A percentile compares a stretch with the other conserved stretches of the same genome.
Evolutionary conservation across 2,888 invertebrate species (phyloP).

Genomic region (Drosophila ezoana): DNA sequence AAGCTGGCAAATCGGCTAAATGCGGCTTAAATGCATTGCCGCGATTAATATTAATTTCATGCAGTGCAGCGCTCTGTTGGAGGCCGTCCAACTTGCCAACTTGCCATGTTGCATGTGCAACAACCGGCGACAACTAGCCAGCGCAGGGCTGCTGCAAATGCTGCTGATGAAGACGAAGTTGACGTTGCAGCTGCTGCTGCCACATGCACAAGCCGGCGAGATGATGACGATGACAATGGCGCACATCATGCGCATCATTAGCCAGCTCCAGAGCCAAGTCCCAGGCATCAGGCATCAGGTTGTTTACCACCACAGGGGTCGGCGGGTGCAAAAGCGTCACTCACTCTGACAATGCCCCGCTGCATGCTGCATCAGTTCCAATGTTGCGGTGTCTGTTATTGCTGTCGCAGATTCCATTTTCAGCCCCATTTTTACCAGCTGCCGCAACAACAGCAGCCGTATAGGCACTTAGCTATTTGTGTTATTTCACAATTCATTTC

Average conservation of each 20-base stretch:
- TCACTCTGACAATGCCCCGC: conserved; percentile 44
- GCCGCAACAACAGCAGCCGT: not conserved
- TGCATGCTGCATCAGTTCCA: conserved; percentile 11
- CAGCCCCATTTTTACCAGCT: conserved; percentile 1
- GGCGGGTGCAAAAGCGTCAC: conserved; percentile 24
- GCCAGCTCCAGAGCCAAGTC: conserved; percentile 52
- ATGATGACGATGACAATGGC: conserved; percentile 60
- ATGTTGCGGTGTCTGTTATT: conserved; percentile 5
- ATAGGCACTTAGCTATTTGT: conserved; percentile 12
- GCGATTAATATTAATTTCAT: conserved; percentile 79
- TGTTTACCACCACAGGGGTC: conserved; percentile 4
- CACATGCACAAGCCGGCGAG: conserved; percentile 51
- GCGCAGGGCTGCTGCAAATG: conserved; percentile 15
- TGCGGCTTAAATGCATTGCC: conserved; percentile 78
- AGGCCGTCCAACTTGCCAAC: conserved; percentile 62
- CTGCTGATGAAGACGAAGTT: conserved; percentile 57
- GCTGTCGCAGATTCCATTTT: conserved; percentile 39
- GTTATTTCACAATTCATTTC: conserved; percentile 16
- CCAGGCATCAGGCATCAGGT: conserved; percentile 29
- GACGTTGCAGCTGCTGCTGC: conserved; percentile 35
- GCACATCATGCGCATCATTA: conserved; percentile 80
- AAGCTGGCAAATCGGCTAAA: conserved; percentile 72
- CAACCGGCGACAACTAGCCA: conserved; percentile 44
- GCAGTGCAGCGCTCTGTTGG: conserved; percentile 66
- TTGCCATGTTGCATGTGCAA: conserved; percentile 58